Evolutionary conservation across 2,888 invertebrate genomes (phyloP), one percentile per base, ranked within the genome.

Genomic region (Neoascia interrupta): DNA sequence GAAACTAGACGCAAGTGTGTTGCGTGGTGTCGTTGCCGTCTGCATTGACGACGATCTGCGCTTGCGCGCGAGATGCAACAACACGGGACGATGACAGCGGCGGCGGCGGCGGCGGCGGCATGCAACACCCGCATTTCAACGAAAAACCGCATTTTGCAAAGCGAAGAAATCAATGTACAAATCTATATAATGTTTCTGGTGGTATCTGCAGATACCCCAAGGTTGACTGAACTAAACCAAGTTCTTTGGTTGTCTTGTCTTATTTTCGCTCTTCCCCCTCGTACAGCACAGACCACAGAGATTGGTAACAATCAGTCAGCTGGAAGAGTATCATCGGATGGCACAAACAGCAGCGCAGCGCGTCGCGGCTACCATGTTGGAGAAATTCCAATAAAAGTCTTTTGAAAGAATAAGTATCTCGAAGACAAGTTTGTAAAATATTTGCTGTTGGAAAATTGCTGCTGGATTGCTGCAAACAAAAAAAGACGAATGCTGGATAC

Each of bases 91-190:
- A 23, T 18, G 56, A 63, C 23, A 31, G 8, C 3, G 43, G 63
- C 19, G 6, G 11, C 13, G 49, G 19, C 34, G 11, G 15, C 41
- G 34, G 13, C 28, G 18, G 41, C 11, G 31, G 37, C 47, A 31
- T 45, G 66, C 73, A 79, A 79, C 79, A 79, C 79, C 79, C 79
- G 79, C 79, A 79, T 79, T 79, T 73, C 68, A 79, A 73, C 79
- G 53, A 49, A 79, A 63, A 79, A 79, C 79, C 79, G 61, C 79
- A 79, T 79, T 66, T n/a, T 79, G 79, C 68, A 68, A 79, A 68
- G 73, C 72, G 68, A 79, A 49, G 31, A 79, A 73, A 79, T 79
- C 79, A 79, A 68, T 72, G 41, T 79, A 61, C 66, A 66, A 36
- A 79, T 73, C 73, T 73, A 61, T 68, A 61, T 70, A n/a, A n/a